phyloP scores from a whole-genome alignment of 2,797 vertebrate genomes.

The Morelia viridis region DNA sequence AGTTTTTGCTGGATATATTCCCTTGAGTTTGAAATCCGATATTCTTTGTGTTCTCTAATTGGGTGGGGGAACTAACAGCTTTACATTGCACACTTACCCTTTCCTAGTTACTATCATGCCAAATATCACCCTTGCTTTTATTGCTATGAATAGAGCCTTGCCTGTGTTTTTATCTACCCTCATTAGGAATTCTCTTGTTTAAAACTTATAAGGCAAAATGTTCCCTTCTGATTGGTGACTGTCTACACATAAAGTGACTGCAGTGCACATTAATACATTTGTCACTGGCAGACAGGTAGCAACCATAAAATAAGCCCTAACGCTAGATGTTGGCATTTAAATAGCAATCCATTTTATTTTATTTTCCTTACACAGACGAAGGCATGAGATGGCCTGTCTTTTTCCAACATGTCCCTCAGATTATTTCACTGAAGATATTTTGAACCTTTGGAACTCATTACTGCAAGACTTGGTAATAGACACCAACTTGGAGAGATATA shows the following conservation, averaged over 20 bases:
- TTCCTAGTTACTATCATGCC: not conserved
- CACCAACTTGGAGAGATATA: not conserved
- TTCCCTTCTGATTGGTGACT: constrained; percentile 3
- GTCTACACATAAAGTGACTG: not conserved
- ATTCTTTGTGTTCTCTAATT: not conserved
- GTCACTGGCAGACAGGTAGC: not conserved
- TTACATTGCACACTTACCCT: not conserved
- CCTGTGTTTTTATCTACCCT: not conserved
- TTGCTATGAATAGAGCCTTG: not conserved
- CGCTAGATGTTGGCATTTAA: not conserved
- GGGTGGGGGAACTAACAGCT: not conserved
- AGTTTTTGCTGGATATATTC: not conserved
- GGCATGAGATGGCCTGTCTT: not conserved
- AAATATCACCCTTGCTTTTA: not conserved
- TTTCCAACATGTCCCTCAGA: not conserved
- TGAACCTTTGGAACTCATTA: not conserved
- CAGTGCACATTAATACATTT: not conserved
- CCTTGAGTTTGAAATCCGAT: not conserved
- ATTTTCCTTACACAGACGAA: not conserved
- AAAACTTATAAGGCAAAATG: constrained; percentile 9
- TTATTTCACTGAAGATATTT: not conserved
- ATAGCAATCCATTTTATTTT: not conserved
- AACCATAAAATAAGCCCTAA: not conserved
- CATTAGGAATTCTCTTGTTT: constrained; percentile 7
- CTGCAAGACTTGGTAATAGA: not conserved